A percentile compares a stretch with the other conserved stretches of the same genome.
These are phyloP conservation scores for Drosophila bipectinata DNA, from an alignment of 1,140 invertebrate species.

Conservation along the genomic window DNA sequence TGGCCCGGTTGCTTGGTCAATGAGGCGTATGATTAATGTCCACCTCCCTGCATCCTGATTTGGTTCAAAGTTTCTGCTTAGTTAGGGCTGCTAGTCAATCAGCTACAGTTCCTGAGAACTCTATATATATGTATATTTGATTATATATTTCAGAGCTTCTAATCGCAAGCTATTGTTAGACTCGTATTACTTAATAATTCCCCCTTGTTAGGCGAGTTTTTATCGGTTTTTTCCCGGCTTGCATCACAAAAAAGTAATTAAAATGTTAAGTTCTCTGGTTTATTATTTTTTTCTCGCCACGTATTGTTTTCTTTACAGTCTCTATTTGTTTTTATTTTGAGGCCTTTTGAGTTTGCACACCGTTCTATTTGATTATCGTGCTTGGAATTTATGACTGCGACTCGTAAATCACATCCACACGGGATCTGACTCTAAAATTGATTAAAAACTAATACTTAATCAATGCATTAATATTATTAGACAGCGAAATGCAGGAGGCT, in stretches of 20 bases:
- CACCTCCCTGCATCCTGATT: constrained; percentile 5
- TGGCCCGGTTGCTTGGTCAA: constrained; percentile 45
- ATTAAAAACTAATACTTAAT: neutral
- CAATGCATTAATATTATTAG: constrained; percentile 9
- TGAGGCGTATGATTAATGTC: constrained; percentile 73
- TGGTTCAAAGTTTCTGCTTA: constrained; percentile 20
- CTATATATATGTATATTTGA: too few species aligned
- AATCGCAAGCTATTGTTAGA: neutral
- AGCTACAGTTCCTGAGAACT: neutral
- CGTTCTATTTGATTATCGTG: constrained; percentile 53
- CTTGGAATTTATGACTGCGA: constrained; percentile 41
- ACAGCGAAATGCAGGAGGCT: neutral
- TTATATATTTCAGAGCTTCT: neutral
- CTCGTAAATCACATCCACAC: constrained; percentile 49
- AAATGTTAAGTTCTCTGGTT: constrained; percentile 56
- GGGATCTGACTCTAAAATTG: constrained; percentile 36
- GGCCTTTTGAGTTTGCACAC: constrained; percentile 42
- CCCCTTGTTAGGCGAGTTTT: constrained; percentile 6
- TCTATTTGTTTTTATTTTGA: constrained; percentile 33
- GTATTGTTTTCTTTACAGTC: constrained; percentile 22
- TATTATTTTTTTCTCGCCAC: constrained; percentile 20
- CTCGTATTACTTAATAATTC: constrained; percentile 29
- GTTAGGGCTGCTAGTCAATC: constrained; percentile 22
- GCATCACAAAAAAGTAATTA: constrained; percentile 71
- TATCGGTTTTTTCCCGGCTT: constrained; percentile 43